Evolutionary conservation across 2,113 vertebrate genomes (phyloP).

Genomic region (Typhlomys cinereus): DNA sequence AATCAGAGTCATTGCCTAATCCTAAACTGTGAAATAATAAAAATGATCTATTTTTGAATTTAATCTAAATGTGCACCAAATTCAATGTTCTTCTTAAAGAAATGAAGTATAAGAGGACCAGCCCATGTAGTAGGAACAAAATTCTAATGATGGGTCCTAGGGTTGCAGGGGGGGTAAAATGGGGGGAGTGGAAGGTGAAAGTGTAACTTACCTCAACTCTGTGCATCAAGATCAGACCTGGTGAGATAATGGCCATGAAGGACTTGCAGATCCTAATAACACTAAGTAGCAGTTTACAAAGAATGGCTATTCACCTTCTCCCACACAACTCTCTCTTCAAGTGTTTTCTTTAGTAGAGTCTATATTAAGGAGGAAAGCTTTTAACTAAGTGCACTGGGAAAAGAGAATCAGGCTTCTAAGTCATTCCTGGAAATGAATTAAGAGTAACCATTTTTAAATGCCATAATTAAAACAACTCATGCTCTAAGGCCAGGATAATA

Average conservation of each 20-base stretch:
- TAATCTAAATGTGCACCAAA: not conserved
- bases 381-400: slow-evolving; percentile 35
- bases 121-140: not conserved
- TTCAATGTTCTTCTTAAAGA: slow-evolving; percentile 18
- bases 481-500: not conserved
- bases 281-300: not conserved
- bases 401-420: slow-evolving; percentile 40
- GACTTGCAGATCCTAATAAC: not conserved
- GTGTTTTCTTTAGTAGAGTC: not conserved
- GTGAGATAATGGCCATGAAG: not conserved
- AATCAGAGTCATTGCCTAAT: slow-evolving; percentile 5
- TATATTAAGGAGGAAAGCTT: slow-evolving; percentile 50
- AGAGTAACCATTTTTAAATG: slow-evolving; percentile 54
- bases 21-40: slow-evolving; percentile 39
- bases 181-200: no score
- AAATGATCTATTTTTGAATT: not conserved
- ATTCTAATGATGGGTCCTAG: not conserved
- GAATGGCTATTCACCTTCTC: not conserved
- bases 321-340: not conserved
- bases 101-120: not conserved
- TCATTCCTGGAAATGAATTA: slow-evolving; percentile 57
- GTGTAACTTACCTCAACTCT: not conserved
- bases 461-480: slow-evolving; percentile 58
- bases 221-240: not conserved
- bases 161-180: not conserved